These are phyloP conservation scores for Drosophila recens DNA, from an alignment of 2,888 invertebrate species.

Conservation along the genomic window DNA sequence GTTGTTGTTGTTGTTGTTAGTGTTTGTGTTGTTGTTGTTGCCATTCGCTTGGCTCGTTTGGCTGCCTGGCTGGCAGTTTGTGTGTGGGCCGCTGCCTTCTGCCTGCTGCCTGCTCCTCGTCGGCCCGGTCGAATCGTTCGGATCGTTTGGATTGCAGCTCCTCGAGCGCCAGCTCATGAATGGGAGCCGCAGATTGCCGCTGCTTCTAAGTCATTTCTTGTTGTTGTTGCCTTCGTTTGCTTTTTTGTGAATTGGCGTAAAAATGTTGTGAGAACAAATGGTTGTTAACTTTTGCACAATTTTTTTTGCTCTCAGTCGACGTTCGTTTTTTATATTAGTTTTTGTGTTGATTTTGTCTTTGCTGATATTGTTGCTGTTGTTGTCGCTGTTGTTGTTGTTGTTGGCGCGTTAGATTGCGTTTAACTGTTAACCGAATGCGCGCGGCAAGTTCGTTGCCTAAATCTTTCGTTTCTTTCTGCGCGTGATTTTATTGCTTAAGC, in stretches of 20 bases:
- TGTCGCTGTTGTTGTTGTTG: slow-evolving; percentile 39
- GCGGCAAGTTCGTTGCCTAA: slow-evolving; percentile 58
- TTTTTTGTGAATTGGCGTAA: slow-evolving; percentile 79
- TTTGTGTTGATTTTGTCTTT: slow-evolving; percentile 45
- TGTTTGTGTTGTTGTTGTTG: slow-evolving; percentile 33
- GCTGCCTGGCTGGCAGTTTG: slow-evolving; percentile 64
- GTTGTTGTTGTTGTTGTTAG: slow-evolving; percentile 22
- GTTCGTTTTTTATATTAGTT: slow-evolving; percentile 48
- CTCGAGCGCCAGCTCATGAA: slow-evolving; percentile 78
- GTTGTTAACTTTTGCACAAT: slow-evolving; percentile 79
- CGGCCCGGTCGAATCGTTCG: slow-evolving; percentile 39
- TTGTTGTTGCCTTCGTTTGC: slow-evolving; percentile 33
- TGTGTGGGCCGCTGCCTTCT: slow-evolving; percentile 64
- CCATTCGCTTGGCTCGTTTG: slow-evolving; percentile 62
- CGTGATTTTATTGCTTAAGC: slow-evolving; percentile 51
- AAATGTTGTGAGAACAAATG: slow-evolving; percentile 82
- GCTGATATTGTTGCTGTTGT: slow-evolving; percentile 22
- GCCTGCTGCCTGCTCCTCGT: slow-evolving; percentile 19
- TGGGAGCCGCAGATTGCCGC: slow-evolving; percentile 66
- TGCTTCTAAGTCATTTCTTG: slow-evolving; percentile 75
- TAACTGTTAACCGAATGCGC: slow-evolving; percentile 60
- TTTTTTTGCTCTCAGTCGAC: slow-evolving; percentile 45
- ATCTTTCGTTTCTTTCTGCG: slow-evolving; percentile 39
- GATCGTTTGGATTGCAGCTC: slow-evolving; percentile 66
- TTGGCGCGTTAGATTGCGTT: slow-evolving; percentile 68